Percentiles rank a stretch among this genome's conserved stretches.
Evolutionary conservation across 2,113 vertebrate genomes (phyloP).

Genomic region (Colinus virginianus): DNA sequence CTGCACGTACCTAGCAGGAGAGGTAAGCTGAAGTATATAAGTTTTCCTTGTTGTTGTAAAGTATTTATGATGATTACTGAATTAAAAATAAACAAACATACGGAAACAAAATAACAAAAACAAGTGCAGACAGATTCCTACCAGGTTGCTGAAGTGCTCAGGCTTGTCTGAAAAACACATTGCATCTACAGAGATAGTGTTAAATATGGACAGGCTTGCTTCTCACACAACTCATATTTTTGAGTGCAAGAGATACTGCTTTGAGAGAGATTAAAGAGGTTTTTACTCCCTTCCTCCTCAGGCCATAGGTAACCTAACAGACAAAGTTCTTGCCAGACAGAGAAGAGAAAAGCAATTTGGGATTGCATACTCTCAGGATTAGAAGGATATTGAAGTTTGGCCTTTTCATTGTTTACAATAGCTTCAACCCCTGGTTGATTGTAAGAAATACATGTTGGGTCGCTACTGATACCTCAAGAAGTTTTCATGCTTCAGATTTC

Average conservation of each 20-base stretch:
- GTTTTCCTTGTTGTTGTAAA: neutral
- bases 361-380: neutral
- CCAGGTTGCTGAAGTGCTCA: neutral
- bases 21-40: neutral
- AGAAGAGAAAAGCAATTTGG: neutral
- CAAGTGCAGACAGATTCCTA: neutral
- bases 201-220: neutral
- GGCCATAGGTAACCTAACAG: neutral
- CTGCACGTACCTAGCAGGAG: neutral
- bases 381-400: neutral
- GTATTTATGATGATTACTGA: neutral
- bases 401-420: neutral
- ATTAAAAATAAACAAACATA: neutral
- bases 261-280: neutral
- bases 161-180: neutral
- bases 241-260: neutral
- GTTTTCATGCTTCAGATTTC: neutral
- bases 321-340: neutral
- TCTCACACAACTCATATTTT: neutral
- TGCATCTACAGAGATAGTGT: neutral
- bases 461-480: neutral
- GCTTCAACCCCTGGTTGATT: neutral
- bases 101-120: too few species aligned
- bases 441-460: neutral
- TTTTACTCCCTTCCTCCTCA: neutral